phyloP scores from a whole-genome alignment of 2,888 invertebrate species.

The Lithophane socia region DNA sequence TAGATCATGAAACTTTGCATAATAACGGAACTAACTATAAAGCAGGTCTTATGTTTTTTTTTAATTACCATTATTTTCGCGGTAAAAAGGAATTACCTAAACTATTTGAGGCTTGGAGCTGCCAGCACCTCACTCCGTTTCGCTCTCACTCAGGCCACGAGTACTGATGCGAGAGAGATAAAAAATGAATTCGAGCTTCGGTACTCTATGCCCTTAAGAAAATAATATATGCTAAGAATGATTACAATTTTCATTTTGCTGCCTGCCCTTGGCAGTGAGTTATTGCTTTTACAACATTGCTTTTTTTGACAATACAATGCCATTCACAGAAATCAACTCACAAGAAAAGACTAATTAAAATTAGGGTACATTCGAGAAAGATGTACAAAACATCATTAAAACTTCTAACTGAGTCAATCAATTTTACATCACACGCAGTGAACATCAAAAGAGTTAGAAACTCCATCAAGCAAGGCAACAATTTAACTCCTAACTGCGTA shows the following conservation, averaged over 20 bases:
- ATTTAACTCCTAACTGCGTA: conserved; percentile 51
- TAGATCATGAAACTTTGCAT: too few relatives aligned
- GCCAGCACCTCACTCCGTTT: too few relatives aligned
- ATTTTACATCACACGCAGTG: conserved; percentile 35
- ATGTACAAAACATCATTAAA: conserved; percentile 40
- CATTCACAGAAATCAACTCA: neutral
- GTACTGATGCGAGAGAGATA: too few relatives aligned
- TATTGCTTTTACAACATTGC: neutral
- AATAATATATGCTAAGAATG: neutral
- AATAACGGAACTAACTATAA: too few relatives aligned
- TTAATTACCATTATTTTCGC: too few relatives aligned
- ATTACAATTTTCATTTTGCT: conserved; percentile 8
- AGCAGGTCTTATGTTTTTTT: too few relatives aligned
- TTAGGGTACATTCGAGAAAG: conserved; percentile 3
- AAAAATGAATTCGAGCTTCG: too few relatives aligned
- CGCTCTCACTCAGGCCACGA: too few relatives aligned
- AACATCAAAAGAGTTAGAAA: conserved; percentile 45
- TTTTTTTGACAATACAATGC: neutral
- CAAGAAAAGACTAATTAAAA: neutral
- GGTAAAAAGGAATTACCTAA: too few relatives aligned
- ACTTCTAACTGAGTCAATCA: conserved; percentile 41
- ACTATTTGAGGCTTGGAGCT: too few relatives aligned
- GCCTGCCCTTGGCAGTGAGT: neutral
- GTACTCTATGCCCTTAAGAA: too few relatives aligned
- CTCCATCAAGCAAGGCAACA: conserved; percentile 46